Base-by-base conservation (phyloP, 2,888 invertebrate species). In the Chrysolina haemoptera region DNA sequence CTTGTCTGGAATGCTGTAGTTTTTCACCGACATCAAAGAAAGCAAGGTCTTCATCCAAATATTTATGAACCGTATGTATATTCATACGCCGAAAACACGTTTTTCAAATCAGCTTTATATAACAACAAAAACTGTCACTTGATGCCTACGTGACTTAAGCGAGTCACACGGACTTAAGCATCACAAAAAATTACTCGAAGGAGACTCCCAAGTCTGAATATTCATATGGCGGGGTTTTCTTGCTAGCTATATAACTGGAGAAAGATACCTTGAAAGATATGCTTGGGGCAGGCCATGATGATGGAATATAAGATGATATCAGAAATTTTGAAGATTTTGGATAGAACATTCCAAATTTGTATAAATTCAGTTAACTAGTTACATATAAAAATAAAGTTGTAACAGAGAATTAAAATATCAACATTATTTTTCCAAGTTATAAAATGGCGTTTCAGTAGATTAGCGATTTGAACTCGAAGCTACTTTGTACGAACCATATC, bases 61-160 rank as follows among this genome's bases (percentile, higher is more conserved):
- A 59, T 59, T 59, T 59, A 59, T 35, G 14, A 20, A 59, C 9
- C n/a, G 27, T 35, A 59, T 59, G 27, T 27, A 14, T 59, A 27
- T n/a, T 55, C 55, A 68, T 55, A 41, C 41, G 18, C 41, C 18
- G 27, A 68, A 68, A 55, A 68, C 68, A 20, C 41, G 68, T 68
- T 68, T 50, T 22, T 18, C 40, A 59, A 20, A 59, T 55, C 40
- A 18, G 10, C 27, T 16, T 16, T 53, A 53, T 68, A 35, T 35
- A 53, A 67, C 40, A n/a, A 65, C 46, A 68, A 55, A 67, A 55
- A 55, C 41, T 22, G 67, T 53, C 50, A 67, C 53, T 14, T 53
- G 59, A 59, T 68, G 22, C 14, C 59, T 20, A 68, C 68, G 68
- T 68, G 68, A 68, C 68, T 68, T 20, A 55, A 20, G 20, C 41